Percentiles rank a stretch among this genome's conserved stretches.
Conservation (phyloP, 2,888 invertebrate species). For the Drosophila kuntzei region DNA sequence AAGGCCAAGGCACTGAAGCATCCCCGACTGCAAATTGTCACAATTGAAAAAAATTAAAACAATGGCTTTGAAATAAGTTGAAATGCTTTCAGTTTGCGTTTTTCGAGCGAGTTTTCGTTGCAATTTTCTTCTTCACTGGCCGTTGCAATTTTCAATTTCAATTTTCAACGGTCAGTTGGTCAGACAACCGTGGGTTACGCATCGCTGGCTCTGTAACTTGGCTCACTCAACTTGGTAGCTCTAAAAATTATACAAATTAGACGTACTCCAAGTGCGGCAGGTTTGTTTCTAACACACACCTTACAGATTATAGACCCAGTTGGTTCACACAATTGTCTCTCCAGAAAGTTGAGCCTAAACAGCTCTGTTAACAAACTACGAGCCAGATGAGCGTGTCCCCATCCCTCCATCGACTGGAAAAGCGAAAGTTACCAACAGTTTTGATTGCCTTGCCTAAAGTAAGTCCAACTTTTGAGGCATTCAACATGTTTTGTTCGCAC, state of each 20-base stretch:
- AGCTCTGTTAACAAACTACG: constrained; percentile 52
- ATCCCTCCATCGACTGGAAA: constrained; percentile 51
- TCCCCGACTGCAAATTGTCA: constrained; percentile 66
- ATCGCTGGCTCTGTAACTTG: constrained; percentile 42
- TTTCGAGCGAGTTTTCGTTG: constrained; percentile 46
- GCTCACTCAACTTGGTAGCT: constrained; percentile 44
- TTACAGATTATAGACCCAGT: constrained; percentile 29
- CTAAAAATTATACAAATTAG: constrained; percentile 75
- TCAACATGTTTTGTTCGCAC: constrained; percentile 48
- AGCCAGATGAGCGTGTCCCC: constrained; percentile 30
- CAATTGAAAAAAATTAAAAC: constrained; percentile 75
- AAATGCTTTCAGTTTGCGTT: constrained; percentile 68
- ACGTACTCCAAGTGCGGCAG: constrained; percentile 59
- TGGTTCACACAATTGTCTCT: constrained; percentile 58
- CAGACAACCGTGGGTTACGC: constrained; percentile 66
- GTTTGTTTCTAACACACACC: constrained; percentile 68
- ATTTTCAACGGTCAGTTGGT: constrained; percentile 81
- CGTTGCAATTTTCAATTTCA: constrained; percentile 76
- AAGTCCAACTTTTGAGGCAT: constrained; percentile 32
- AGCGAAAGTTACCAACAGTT: constrained; percentile 65
- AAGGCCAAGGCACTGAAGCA: constrained; percentile 69
- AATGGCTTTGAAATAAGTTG: constrained; percentile 58
- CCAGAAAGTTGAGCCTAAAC: constrained; percentile 37
- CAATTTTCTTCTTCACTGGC: constrained; percentile 83
- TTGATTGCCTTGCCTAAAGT: constrained; percentile 48